A percentile compares a stretch with the other conserved stretches of the same genome.
These are phyloP conservation scores for Orycteropus afer DNA, from an alignment of 2,113 vertebrate genomes.

Conservation along the genomic window DNA sequence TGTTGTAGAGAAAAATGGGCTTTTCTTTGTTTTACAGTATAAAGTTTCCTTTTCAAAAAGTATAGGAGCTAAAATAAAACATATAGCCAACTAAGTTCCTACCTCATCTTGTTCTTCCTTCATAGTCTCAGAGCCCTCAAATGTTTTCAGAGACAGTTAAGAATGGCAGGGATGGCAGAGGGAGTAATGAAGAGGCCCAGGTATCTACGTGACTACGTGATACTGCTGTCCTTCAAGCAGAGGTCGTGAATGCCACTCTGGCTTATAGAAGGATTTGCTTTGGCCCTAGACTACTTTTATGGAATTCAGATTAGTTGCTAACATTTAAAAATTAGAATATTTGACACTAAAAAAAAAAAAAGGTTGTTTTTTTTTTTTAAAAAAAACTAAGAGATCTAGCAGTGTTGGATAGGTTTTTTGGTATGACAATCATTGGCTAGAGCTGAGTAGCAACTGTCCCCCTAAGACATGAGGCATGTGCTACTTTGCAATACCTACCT, in stretches of 20 bases:
- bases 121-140: background rate
- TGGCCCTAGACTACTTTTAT: background rate
- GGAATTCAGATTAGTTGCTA: background rate
- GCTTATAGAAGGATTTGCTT: background rate
- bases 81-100: background rate
- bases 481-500: background rate
- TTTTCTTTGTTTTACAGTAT: background rate
- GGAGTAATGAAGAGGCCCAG: background rate
- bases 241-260: background rate
- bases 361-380: too few relatives aligned
- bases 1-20: background rate
- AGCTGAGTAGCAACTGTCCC: background rate
- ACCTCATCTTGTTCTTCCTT: background rate
- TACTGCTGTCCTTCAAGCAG: background rate
- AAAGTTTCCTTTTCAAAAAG: constrained; percentile 9
- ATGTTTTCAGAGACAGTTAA: background rate
- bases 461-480: background rate
- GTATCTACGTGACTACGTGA: background rate
- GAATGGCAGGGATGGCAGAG: background rate
- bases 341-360: background rate
- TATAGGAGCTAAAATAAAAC: background rate
- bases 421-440: background rate
- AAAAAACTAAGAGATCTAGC: background rate
- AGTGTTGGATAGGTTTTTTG: background rate
- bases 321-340: constrained; percentile 28